Percentiles rank a stretch among this genome's conserved stretches.
These are phyloP conservation scores for Tetramorium parvispinum DNA, from an alignment of 1,140 invertebrate species.

Conservation along the genomic window DNA sequence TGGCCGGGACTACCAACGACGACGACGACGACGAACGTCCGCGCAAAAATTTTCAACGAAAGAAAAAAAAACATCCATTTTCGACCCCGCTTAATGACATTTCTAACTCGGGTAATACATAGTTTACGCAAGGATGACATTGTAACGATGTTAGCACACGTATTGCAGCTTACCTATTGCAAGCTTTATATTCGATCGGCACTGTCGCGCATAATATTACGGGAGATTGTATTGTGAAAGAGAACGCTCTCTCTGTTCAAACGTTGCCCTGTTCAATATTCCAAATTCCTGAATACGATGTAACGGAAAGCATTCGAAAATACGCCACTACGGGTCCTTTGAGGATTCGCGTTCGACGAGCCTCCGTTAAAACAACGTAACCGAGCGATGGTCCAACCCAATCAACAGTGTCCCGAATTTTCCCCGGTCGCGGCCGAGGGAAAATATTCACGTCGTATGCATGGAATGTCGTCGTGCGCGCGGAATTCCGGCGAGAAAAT, in stretches of 20 bases:
- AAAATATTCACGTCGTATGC: slow-evolving; percentile 51
- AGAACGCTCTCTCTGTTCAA: slow-evolving; percentile 27
- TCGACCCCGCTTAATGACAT: background rate
- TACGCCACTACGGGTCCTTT: slow-evolving; percentile 21
- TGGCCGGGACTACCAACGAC: background rate
- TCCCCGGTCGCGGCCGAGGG: background rate
- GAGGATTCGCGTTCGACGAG: slow-evolving; percentile 24
- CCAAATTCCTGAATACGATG: slow-evolving; percentile 37
- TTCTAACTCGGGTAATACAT: background rate
- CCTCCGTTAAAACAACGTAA: slow-evolving; percentile 59
- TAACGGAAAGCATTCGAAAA: slow-evolving; percentile 37
- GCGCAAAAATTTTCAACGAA: slow-evolving; percentile 16
- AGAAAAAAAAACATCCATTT: background rate
- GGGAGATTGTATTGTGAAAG: slow-evolving; percentile 23
- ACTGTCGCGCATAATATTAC: slow-evolving; percentile 23
- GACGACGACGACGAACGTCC: background rate
- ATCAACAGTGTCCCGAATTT: slow-evolving; percentile 45
- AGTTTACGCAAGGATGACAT: slow-evolving; percentile 16
- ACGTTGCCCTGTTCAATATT: slow-evolving; percentile 48
- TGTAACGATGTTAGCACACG: background rate
- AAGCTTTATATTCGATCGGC: background rate
- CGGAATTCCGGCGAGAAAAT: slow-evolving; percentile 34
- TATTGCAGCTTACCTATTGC: slow-evolving; percentile 6
- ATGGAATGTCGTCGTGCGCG: slow-evolving; percentile 21
- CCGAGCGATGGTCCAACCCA: slow-evolving; percentile 43